Evolutionary conservation across 2,888 invertebrate genomes (phyloP), one percentile per base, ranked within the genome.

Genomic region (Gari tellinella): DNA sequence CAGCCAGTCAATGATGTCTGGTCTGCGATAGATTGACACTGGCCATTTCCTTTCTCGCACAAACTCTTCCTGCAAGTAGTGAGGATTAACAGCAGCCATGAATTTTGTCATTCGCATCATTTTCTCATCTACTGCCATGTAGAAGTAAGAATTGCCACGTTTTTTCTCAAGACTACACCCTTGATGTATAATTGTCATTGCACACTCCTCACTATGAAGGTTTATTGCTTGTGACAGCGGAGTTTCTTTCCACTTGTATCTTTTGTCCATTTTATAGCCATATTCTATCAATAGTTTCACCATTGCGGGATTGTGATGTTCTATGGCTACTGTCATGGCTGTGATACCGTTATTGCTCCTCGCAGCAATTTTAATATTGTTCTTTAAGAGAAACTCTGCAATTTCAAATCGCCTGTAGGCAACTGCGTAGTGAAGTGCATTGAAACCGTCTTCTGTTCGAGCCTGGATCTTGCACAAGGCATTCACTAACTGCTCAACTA

Each of bases 271-370:
- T 61, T 86, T 84, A 57, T 90, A 90, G 1, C 90, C 90, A 70
- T 80, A 85, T 48, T 86, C 81, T n/a, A 88, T 73, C 26, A 90
- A 82, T 10, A 86, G 70, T 64, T 76, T 81, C 4, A 82, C 84
- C 88, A 90, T 88, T 19, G 84, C 83, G 8, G 90, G 79, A 49
- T 88, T 87, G 64, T 87, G 80, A 46, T 88, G 86, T 48, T 86
- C 86, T 21, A 90, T 85, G n/a, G 89, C 90, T 1, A 90, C 78
- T 0, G 89, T 83, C 88, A 90, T 87, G 37, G 89, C 78, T 1
- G 90, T 89, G 2, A 90, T 82, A 7, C 90, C 90, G 23, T 83
- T 70, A 48, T 86, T 80, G 41, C 86, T 87, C 48, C 81, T 82
- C 7, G 87, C 82, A 45, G 88, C 81, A 31, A 89, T 73, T 52